Conservation (phyloP, 2,888 invertebrate genomes). For the Thysanoteuthis rhombus region DNA sequence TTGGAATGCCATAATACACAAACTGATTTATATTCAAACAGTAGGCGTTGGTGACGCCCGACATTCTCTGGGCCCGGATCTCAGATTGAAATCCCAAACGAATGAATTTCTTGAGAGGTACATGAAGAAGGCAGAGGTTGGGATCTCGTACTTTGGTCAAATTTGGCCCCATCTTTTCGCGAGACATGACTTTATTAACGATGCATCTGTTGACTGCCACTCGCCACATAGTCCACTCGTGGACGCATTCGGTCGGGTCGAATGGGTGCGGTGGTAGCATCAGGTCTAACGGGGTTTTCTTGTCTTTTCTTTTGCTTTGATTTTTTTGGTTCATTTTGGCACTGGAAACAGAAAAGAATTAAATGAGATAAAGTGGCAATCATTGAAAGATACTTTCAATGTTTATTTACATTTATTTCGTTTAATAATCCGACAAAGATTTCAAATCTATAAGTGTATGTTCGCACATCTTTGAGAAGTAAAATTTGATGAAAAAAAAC, state of each 20-base stretch:
- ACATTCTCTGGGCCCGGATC: not conserved
- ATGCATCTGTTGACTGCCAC: not conserved
- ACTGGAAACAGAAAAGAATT: not conserved
- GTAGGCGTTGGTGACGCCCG: not conserved
- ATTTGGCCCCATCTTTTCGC: rapidly evolving
- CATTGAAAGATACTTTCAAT: no score
- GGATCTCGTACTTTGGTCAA: not conserved
- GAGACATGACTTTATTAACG: not conserved
- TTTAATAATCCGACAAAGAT: no score
- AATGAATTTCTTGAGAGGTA: not conserved
- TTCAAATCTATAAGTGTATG: no score
- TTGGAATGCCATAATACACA: not conserved
- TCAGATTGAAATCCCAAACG: not conserved
- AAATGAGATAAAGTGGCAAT: not conserved
- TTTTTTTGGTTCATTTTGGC: not conserved
- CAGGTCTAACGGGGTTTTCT: not conserved
- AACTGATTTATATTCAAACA: not conserved
- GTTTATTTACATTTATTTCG: no score
- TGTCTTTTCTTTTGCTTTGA: not conserved
- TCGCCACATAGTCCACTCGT: not conserved
- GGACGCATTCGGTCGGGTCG: not conserved
- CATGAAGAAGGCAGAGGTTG: not conserved
- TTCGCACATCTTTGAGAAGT: no score
- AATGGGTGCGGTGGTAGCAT: not conserved
- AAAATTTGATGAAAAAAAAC: no score